Evolutionary conservation across 2,797 vertebrate genomes (phyloP), one percentile per base, ranked within the genome.

Genomic region (Anas flavirostris): DNA sequence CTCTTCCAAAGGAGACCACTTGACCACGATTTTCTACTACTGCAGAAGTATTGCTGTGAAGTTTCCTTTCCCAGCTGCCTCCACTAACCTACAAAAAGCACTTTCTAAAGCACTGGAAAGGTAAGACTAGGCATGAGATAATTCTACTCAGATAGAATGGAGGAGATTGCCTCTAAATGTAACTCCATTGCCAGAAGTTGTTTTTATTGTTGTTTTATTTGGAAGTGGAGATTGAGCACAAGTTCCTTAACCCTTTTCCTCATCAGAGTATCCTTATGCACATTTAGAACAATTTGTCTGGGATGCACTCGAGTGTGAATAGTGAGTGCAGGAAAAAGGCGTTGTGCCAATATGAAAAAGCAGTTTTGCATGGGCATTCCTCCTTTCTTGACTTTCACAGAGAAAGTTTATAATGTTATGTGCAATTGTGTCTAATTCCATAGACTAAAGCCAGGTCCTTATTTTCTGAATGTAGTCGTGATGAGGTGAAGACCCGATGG

Each of bases 11-110:
- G 99, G 99, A 98, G 99, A 99, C 97, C 99, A 99, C 97, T 98
- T 99, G 97, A 99, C 99, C 97, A 99, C 99, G 92, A 99, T 99
- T 98, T 99, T 99, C 98, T 99, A 99, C 98, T 99, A 99, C 98
- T 99, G 99, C 98, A 99, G 99, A 98, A 99, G 99, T 98, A 99
- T 99, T 74, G 99, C 99, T 64, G 99, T 99, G 97, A 99, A 99
- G 97, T 99, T 99, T 97, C 99, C 99, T 84, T 99, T 99, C 97
- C 99, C 99, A 93, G 99, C 99, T 78, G 99, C 99, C 91, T 99
- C 99, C 97, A 99, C 99, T 94, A 99, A 99, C 97, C 98, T 99
- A 96, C 99, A 99, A 97, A 99, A 99, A 98, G 99, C 99, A 68
- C 99, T 99, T 98, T 99, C 99, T 97, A 99, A 99, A 98, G 99